These are phyloP conservation scores for Lasioglossum vierecki DNA, from an alignment of 2,888 invertebrate species.

Conservation along the genomic window DNA sequence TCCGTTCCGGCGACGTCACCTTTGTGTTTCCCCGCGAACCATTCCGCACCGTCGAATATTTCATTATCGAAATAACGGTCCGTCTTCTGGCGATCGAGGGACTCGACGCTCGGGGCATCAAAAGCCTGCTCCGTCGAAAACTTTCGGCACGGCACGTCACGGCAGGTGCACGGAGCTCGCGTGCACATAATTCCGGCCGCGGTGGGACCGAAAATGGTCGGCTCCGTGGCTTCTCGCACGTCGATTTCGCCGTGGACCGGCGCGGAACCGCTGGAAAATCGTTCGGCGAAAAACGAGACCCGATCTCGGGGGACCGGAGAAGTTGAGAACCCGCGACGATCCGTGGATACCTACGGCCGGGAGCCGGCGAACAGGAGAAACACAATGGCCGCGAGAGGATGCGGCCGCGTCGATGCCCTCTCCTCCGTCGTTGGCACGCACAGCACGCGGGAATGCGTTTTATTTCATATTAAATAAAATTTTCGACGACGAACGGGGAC, in stretches of 20 bases:
- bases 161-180: conserved; percentile 65
- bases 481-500: conserved; percentile 66
- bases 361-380: conserved; percentile 68
- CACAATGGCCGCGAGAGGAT: conserved; percentile 74
- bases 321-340: conserved; percentile 73
- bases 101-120: background rate
- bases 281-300: conserved; percentile 11
- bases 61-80: conserved; percentile 41
- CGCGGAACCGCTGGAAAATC: conserved; percentile 11
- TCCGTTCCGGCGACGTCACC: background rate
- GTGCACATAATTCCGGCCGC: conserved; percentile 73
- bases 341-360: conserved; percentile 69
- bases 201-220: background rate
- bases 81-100: conserved; percentile 6
- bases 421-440: conserved; percentile 75
- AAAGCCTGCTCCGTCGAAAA: conserved; percentile 31
- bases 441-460: conserved; percentile 78
- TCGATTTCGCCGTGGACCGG: background rate
- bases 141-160: conserved; percentile 68
- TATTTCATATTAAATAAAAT: conserved; percentile 82
- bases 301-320: background rate
- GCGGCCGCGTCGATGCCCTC: conserved; percentile 68
- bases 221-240: conserved; percentile 4
- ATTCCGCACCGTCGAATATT: conserved; percentile 9
- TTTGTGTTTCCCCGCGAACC: background rate